phyloP scores from a whole-genome alignment of 2,888 invertebrate species.

The Chrysolina oricalcia region DNA sequence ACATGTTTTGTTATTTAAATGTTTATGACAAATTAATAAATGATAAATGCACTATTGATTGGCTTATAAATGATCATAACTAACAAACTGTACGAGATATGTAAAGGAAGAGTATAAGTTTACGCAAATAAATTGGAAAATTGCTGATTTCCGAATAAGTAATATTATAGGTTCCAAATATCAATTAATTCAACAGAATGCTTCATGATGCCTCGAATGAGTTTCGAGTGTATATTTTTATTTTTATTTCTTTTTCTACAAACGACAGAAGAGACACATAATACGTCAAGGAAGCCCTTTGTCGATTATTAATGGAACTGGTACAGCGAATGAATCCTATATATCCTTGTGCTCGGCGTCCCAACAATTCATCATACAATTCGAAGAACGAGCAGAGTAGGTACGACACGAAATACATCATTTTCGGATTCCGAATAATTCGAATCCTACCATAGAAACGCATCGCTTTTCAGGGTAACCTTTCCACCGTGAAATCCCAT shows the following conservation, averaged over 20 bases:
- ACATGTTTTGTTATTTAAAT: no score
- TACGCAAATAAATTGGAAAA: no score
- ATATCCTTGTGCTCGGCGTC: constrained; percentile 1
- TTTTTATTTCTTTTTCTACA: not conserved
- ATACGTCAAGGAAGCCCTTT: not conserved
- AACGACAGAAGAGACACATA: not conserved
- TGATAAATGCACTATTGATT: no score
- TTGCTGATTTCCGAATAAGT: no score
- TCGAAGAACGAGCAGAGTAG: not conserved
- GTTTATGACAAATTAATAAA: no score
- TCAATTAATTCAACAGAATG: no score
- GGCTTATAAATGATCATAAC: no score
- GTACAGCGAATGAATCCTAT: constrained; percentile 1
- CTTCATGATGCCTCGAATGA: no score
- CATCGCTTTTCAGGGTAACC: constrained; percentile 29
- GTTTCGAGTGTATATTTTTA: no score
- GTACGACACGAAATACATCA: not conserved
- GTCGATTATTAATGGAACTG: constrained; percentile 5
- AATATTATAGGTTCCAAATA: no score
- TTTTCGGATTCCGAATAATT: constrained; percentile 8
- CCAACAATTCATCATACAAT: constrained; percentile 8
- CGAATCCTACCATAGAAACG: constrained; percentile 2
- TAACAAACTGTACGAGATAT: no score
- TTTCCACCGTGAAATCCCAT: constrained; percentile 34
- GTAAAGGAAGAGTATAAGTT: no score